A percentile compares a stretch with the other conserved stretches of the same genome.
phyloP scores from a whole-genome alignment of 2,888 invertebrate species.

The Drosophila mayaguana region DNA sequence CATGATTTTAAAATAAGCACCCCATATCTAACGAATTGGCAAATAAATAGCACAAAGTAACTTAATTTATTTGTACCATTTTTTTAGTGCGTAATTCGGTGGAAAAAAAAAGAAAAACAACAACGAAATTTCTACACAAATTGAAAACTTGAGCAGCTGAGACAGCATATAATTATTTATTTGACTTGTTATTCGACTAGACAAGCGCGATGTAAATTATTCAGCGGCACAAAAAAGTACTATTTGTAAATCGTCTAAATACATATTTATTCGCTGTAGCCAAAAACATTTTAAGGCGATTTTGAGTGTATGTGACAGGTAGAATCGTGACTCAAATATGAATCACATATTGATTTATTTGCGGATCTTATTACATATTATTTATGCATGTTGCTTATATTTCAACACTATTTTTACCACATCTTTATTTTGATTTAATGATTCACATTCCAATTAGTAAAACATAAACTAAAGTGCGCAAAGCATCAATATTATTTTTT shows the following conservation, averaged over 20 bases:
- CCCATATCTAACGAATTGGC: constrained; percentile 2
- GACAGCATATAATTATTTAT: constrained; percentile 26
- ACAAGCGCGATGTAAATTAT: constrained; percentile 21
- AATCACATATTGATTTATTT: constrained; percentile 12
- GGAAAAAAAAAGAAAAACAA: background rate
- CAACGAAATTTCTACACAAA: background rate
- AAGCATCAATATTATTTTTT: too few relatives aligned
- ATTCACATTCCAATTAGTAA: too few relatives aligned
- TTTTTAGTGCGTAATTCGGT: constrained; percentile 23
- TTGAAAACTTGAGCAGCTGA: constrained; percentile 6
- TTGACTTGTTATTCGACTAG: constrained; percentile 11
- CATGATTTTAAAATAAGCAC: constrained; percentile 16
- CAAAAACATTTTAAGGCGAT: constrained; percentile 15
- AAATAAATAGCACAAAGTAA: constrained; percentile 28
- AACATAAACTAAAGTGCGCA: too few relatives aligned
- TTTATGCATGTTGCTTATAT: background rate
- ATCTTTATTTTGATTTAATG: too few relatives aligned
- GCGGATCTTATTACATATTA: background rate
- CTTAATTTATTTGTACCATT: constrained; percentile 15
- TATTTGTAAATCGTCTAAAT: constrained; percentile 4
- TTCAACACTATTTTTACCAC: too few relatives aligned
- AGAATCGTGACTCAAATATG: background rate
- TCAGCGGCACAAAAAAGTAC: constrained; percentile 20
- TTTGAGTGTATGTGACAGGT: constrained; percentile 3
- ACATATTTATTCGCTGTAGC: background rate